Evolutionary conservation across 2,888 invertebrate species (phyloP), one percentile per base, ranked within the genome.

Genomic region (Meiosimyza decipiens): DNA sequence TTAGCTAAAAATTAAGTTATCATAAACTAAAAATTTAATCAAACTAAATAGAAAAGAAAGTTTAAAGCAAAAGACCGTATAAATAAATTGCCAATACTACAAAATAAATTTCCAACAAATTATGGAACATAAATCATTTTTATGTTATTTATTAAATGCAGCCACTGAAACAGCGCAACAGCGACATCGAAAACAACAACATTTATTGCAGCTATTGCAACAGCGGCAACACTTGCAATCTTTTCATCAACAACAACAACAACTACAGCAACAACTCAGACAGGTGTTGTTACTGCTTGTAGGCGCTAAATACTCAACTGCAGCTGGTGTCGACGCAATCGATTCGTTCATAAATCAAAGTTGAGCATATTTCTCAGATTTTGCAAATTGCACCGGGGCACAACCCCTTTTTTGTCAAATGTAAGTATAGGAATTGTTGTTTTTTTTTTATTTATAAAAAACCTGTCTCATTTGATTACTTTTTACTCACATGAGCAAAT

Each of bases 81-180:
- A 49, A 22, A n/a, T 50, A 64, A 33, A 50, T 18, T 13, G 9
- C 49, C 49, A 50, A 4, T 51, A 28, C 22, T 18, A 22, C 18
- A 51, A 18, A 50, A 2, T 2, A 40, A 40, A 64, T 22, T 51
- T 64, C 18, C 9, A 47, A 57, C 67, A 72, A 82, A 82, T 81
- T 82, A 82, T 82, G 82, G 82, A 82, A 82, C 80, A 81, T 80
- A 81, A 77, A 81, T 82, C 80, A 78, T 72, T 77, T 77, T 76
- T 79, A 80, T 80, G 81, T 81, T 80, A 77, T 82, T 69, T 66
- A 79, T 82, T 81, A 60, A 69, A 64, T 52, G 55, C 65, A 71
- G 72, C 65, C 71, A 68, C 49, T 50, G 22, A 67, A 70, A 75
- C 59, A 64, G 67, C 64, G 65, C 63, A 49, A 49, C 71, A 62